These are phyloP conservation scores for Batillaria attramentaria DNA, from an alignment of 1,140 invertebrate genomes.

Conservation along the genomic window DNA sequence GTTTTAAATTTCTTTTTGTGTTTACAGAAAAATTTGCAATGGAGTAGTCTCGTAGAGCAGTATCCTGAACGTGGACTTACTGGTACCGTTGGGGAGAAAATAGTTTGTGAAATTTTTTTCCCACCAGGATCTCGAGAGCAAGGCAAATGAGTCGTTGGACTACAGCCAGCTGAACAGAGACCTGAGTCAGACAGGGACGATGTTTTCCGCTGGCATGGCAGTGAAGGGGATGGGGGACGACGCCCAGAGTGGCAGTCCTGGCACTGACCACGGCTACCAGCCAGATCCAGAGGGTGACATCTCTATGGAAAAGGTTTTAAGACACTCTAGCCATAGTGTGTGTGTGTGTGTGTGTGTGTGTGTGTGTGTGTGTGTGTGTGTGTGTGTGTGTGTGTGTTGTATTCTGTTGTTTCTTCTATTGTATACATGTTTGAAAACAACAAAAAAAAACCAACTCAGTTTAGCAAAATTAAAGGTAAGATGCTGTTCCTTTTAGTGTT, in stretches of 20 bases:
- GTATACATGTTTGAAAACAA: too few species aligned
- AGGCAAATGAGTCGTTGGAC: slow-evolving; percentile 60
- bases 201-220: slow-evolving; percentile 54
- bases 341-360: background rate
- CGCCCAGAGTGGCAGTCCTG: background rate
- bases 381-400: too few species aligned
- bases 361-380: too few species aligned
- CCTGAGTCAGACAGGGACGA: slow-evolving; percentile 61
- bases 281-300: background rate
- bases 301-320: background rate
- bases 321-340: background rate
- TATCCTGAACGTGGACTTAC: too few species aligned
- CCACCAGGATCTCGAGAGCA: slow-evolving; percentile 60
- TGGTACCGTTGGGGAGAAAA: background rate
- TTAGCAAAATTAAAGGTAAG: too few species aligned
- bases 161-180: slow-evolving; percentile 62
- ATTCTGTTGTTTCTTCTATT: too few species aligned
- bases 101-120: background rate
- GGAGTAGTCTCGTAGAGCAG: too few species aligned
- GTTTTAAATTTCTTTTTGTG: too few species aligned
- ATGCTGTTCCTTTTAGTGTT: too few species aligned
- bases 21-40: too few species aligned
- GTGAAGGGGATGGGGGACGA: slow-evolving; percentile 27
- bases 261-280: background rate
- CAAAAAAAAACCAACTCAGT: too few species aligned